Conservation (phyloP, 2,113 vertebrate species). For the Cebidichthys violaceus region DNA sequence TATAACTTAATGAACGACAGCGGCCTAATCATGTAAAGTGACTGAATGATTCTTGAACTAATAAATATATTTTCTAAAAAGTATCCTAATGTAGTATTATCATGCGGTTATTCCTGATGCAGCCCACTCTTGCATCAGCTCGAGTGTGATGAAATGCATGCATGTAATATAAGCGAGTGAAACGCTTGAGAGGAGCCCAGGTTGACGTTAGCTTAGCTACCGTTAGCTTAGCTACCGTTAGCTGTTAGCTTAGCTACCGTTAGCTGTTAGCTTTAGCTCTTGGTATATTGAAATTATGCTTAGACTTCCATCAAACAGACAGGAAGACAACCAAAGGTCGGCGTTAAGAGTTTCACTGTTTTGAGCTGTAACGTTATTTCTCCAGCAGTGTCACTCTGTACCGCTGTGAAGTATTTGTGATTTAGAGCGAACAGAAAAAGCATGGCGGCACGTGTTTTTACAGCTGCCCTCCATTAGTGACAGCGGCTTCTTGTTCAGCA, state of each 20-base stretch:
- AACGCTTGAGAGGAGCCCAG: neutral
- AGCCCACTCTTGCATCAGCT: neutral
- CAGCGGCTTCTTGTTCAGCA: neutral
- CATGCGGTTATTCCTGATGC: too few species aligned
- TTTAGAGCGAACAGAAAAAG: neutral
- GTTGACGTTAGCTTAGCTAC: neutral
- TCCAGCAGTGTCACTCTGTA: neutral
- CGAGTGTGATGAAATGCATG: neutral
- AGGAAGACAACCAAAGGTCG: fast-evolving
- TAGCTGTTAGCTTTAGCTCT: neutral
- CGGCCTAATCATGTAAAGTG: neutral
- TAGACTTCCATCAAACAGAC: neutral
- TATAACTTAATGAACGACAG: neutral
- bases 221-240: neutral
- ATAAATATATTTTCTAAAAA: neutral
- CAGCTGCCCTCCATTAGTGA: neutral
- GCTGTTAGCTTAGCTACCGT: neutral
- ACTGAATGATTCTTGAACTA: neutral
- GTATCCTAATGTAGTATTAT: neutral
- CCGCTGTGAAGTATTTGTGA: neutral
- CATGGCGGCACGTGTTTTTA: slow-evolving; percentile 49
- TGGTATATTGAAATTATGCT: fast-evolving
- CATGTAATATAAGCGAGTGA: neutral
- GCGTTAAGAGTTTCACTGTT: neutral
- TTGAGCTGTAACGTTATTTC: neutral